Conservation (phyloP, 2,797 vertebrate species). For the Numenius phaeopus region DNA sequence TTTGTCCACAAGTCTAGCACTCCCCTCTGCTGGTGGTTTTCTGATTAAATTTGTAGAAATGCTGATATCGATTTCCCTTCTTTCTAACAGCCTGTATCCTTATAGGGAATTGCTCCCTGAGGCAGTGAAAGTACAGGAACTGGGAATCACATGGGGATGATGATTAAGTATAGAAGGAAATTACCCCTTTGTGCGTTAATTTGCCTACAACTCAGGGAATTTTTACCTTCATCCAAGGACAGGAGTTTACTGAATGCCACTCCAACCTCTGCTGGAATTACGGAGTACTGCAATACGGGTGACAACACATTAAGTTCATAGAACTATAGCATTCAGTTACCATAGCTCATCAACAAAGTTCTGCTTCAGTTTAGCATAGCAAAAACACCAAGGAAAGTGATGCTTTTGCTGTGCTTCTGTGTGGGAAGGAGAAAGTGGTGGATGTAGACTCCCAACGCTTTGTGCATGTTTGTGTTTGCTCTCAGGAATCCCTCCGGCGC, state of each 20-base stretch:
- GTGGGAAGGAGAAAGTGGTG: neutral
- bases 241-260: neutral
- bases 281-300: neutral
- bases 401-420: too few relatives aligned
- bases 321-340: neutral
- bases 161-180: neutral
- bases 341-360: neutral
- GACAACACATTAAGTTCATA: neutral
- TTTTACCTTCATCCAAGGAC: neutral
- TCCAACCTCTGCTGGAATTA: neutral
- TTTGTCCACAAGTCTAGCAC: neutral
- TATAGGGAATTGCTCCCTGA: neutral
- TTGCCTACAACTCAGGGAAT: neutral
- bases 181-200: neutral
- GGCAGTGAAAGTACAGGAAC: neutral
- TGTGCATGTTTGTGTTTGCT: slow-evolving; percentile 31
- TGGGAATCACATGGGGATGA: neutral
- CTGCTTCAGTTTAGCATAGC: neutral
- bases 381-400: neutral
- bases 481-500: slow-evolving; percentile 85
- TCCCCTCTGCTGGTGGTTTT: neutral
- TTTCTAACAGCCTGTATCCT: neutral
- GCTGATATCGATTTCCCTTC: neutral
- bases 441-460: neutral
- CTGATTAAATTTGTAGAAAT: neutral